Evolutionary conservation across 2,113 vertebrate genomes (phyloP).

Genomic region (Tor tambroides): DNA sequence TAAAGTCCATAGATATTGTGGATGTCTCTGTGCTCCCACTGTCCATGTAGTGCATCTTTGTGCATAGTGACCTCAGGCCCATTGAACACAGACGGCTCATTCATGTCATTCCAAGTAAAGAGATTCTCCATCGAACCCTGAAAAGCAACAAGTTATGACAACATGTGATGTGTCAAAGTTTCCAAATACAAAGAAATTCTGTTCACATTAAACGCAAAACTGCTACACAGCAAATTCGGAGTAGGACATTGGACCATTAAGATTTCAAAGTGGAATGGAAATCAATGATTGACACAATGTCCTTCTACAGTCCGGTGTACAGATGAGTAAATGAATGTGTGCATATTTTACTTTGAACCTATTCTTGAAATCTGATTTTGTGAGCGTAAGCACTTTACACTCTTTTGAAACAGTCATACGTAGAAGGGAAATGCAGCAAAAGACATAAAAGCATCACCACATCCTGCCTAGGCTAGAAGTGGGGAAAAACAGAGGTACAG

Average conservation of each 20-base stretch:
- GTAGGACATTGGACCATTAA: neutral
- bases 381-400: neutral
- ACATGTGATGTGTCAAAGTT: neutral
- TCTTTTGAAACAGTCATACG: neutral
- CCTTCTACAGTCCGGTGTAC: neutral
- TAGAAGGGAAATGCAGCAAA: neutral
- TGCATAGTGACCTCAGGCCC: conserved; percentile 94
- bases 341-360: neutral
- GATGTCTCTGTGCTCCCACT: conserved; percentile 88
- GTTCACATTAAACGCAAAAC: neutral
- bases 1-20: conserved; percentile 92
- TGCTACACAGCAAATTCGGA: neutral
- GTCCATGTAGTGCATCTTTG: conserved; percentile 87
- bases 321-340: neutral
- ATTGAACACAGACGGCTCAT: conserved; percentile 90
- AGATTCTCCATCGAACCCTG: conserved; percentile 87
- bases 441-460: neutral
- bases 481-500: too few relatives aligned
- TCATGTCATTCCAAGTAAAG: conserved; percentile 93
- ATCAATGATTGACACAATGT: neutral
- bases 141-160: neutral
- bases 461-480: neutral
- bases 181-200: neutral
- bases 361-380: neutral
- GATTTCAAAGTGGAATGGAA: neutral